Conservation (phyloP, 2,888 invertebrate species). For the Agrotis ipsilon region DNA sequence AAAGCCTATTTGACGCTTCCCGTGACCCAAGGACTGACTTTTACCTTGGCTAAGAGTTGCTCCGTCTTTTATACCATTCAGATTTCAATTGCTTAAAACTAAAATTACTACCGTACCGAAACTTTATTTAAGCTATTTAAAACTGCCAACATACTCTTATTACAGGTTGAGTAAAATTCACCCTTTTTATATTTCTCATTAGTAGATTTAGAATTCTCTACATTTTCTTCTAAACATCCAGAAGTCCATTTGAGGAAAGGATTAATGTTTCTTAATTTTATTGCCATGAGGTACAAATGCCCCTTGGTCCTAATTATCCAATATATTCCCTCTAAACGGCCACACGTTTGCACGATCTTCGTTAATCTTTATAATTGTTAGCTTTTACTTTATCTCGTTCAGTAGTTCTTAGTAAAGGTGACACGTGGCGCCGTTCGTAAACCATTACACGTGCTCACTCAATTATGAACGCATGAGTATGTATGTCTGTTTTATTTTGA, state of each 20-base stretch:
- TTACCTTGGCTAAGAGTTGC: too few relatives aligned
- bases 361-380: conserved; percentile 25
- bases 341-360: conserved; percentile 18
- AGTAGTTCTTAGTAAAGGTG: neutral
- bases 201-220: neutral
- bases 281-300: neutral
- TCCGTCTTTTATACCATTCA: too few relatives aligned
- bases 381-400: conserved; percentile 9
- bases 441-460: conserved; percentile 41
- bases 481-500: conserved; percentile 24
- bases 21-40: too few relatives aligned
- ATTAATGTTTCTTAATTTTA: neutral
- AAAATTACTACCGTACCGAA: too few relatives aligned
- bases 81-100: too few relatives aligned
- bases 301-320: neutral
- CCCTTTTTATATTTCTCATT: too few relatives aligned
- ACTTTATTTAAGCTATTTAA: too few relatives aligned
- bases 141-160: too few relatives aligned
- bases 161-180: too few relatives aligned
- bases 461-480: conserved; percentile 43
- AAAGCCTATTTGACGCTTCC: too few relatives aligned
- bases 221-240: neutral
- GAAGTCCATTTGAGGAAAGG: neutral
- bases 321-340: neutral
- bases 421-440: conserved; percentile 33